Evolutionary conservation across 1,140 invertebrate genomes (phyloP).

Genomic region (Drosophila grimshawi): DNA sequence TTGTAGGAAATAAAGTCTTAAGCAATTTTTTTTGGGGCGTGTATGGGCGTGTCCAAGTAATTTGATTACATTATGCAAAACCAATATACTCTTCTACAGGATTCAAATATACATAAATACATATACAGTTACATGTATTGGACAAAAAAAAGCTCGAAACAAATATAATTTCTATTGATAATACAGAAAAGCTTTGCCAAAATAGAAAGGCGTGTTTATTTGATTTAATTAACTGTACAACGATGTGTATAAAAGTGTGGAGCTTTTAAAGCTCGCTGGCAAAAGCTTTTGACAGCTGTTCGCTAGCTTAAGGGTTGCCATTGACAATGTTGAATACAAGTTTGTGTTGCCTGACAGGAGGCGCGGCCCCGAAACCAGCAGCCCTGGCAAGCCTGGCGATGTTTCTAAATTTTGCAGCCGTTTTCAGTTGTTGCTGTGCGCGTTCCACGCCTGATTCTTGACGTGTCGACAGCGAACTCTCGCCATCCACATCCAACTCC

Average conservation of each 20-base stretch:
- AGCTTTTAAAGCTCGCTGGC: constrained; percentile 18
- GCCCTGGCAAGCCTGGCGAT: constrained; percentile 18
- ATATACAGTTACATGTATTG: no score
- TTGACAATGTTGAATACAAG: constrained; percentile 6
- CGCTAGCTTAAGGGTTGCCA: constrained; percentile 23
- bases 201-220: background rate
- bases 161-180: no score
- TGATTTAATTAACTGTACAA: background rate
- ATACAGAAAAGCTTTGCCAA: no score
- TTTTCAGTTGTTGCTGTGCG: constrained; percentile 61
- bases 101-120: no score
- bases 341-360: constrained; percentile 13
- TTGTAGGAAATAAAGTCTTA: no score
- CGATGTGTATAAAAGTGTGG: background rate
- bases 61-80: no score
- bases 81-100: no score
- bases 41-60: no score
- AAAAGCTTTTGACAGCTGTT: constrained; percentile 30
- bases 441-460: constrained; percentile 33
- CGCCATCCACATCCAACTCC: background rate
- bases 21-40: no score
- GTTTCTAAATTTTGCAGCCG: constrained; percentile 3
- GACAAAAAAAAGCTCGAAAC: no score
- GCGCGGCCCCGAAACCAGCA: background rate
- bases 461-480: background rate